These are phyloP conservation scores for Synodontis membranacea DNA, from an alignment of 2,113 vertebrate species.

Conservation along the genomic window DNA sequence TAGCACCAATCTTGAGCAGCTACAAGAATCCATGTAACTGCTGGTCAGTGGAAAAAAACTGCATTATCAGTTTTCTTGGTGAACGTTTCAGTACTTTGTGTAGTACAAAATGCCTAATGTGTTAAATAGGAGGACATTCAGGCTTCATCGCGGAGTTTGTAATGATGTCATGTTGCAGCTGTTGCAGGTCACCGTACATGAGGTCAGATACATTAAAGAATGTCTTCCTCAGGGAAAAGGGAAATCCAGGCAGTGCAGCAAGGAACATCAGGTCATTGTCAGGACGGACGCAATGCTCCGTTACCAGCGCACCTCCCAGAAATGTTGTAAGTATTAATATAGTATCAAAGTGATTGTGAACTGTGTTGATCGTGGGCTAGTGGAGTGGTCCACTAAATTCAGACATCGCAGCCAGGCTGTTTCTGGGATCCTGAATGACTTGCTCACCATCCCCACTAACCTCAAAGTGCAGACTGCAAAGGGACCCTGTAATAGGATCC, in stretches of 20 bases:
- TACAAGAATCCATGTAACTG: not conserved
- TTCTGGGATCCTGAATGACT: not conserved
- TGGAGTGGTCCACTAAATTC: not conserved
- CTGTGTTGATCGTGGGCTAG: not conserved
- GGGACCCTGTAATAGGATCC: not conserved
- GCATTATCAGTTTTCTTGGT: not conserved
- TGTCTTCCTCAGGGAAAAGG: constrained; percentile 43
- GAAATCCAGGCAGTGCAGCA: constrained; percentile 8
- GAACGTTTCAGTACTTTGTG: not conserved
- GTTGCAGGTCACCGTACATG: not conserved
- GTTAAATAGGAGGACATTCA: not conserved
- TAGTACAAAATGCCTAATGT: not conserved
- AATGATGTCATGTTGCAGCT: constrained; percentile 25
- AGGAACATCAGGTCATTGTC: constrained; percentile 32
- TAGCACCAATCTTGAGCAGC: not conserved
- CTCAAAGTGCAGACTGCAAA: not conserved
- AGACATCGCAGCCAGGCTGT: not conserved
- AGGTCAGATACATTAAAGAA: constrained; percentile 28
- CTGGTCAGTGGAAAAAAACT: not conserved
- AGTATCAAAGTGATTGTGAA: too few species aligned
- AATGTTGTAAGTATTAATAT: not conserved
- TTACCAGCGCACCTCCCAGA: not conserved
- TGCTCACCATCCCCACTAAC: not conserved
- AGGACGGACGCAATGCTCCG: constrained; percentile 12
- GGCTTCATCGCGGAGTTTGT: not conserved